Percentiles rank a stretch among this genome's conserved stretches.
These are phyloP conservation scores for Drosophila dunni DNA, from an alignment of 1,140 invertebrate species.

Conservation along the genomic window DNA sequence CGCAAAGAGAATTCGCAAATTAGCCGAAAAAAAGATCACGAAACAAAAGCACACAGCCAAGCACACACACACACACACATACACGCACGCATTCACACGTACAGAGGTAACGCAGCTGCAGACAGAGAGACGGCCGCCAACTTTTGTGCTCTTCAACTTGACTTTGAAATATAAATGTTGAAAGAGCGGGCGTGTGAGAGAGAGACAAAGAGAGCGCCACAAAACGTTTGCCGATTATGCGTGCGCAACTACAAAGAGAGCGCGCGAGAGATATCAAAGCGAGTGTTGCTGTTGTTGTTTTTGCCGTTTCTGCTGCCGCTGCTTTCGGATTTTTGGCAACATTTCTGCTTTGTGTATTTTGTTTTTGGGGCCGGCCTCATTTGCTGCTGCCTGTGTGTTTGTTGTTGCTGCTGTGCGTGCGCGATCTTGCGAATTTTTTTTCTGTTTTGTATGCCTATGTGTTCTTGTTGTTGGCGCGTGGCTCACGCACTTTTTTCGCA, in stretches of 20 bases:
- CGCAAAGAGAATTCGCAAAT: slow-evolving; percentile 54
- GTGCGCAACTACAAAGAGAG: slow-evolving; percentile 18
- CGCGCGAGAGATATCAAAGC: slow-evolving; percentile 17
- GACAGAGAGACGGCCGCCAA: slow-evolving; percentile 22
- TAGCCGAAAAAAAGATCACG: slow-evolving; percentile 40
- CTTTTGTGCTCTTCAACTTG: slow-evolving; percentile 75
- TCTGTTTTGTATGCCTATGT: slow-evolving; percentile 19
- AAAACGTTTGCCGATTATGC: slow-evolving; percentile 37
- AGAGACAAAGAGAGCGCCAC: slow-evolving; percentile 28
- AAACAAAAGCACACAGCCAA: slow-evolving; percentile 33
- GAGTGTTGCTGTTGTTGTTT: slow-evolving; percentile 4
- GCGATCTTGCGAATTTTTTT: slow-evolving; percentile 42
- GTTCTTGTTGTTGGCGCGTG: slow-evolving; percentile 39
- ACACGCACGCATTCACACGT: no score
- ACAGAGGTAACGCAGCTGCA: not conserved
- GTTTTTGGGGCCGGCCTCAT: slow-evolving; percentile 30
- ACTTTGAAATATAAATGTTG: slow-evolving; percentile 77
- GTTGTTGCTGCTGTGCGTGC: slow-evolving; percentile 44
- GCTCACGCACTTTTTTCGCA: slow-evolving; percentile 48
- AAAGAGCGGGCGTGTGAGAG: slow-evolving; percentile 35
- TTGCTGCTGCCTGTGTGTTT: slow-evolving; percentile 18
- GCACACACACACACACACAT: not conserved
- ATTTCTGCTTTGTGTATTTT: slow-evolving; percentile 43
- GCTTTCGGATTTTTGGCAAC: slow-evolving; percentile 64
- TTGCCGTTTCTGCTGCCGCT: no score